phyloP scores from a whole-genome alignment of 1,140 invertebrate species.

The Drosophila kikkawai region DNA sequence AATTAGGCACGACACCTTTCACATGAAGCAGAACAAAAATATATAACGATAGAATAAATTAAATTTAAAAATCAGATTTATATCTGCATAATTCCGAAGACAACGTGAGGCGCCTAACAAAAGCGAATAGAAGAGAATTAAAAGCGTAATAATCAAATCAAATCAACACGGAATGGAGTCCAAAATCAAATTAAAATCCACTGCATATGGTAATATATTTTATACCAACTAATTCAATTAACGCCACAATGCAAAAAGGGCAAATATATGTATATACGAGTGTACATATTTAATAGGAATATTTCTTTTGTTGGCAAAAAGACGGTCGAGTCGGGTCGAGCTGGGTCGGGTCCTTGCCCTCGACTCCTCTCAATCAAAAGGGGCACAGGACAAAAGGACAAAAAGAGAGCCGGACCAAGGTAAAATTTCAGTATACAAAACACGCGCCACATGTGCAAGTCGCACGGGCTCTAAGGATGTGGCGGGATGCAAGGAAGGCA shows the following conservation, averaged over 20 bases:
- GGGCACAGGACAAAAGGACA: conserved; percentile 22
- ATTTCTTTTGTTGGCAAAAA: conserved; percentile 58
- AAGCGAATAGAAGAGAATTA: conserved; percentile 25
- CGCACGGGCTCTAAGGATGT: conserved; percentile 17
- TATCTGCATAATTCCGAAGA: conserved; percentile 67
- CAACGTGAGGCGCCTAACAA: conserved; percentile 58
- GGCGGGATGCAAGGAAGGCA: conserved; percentile 11
- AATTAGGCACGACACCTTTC: conserved; percentile 56
- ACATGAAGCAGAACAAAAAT: conserved; percentile 18
- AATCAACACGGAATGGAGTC: conserved; percentile 43
- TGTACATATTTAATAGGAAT: conserved; percentile 9
- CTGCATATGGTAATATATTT: conserved; percentile 66
- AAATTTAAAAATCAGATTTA: conserved; percentile 60
- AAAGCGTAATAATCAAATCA: conserved; percentile 52
- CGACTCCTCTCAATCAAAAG: conserved; percentile 43
- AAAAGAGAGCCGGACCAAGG: conserved; percentile 54
- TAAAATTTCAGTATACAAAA: conserved; percentile 72
- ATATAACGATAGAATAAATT: conserved; percentile 53
- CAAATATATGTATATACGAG: conserved; percentile 22
- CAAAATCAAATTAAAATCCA: conserved; percentile 64
- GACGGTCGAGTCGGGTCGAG: conserved; percentile 23
- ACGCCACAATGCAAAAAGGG: conserved; percentile 66
- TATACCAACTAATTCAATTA: conserved; percentile 75
- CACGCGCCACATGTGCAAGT: conserved; percentile 57
- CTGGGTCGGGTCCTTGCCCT: conserved; percentile 70